A percentile compares a stretch with the other conserved stretches of the same genome.
Conservation (phyloP, 2,888 invertebrate species). For the Lepidonotus clava region DNA sequence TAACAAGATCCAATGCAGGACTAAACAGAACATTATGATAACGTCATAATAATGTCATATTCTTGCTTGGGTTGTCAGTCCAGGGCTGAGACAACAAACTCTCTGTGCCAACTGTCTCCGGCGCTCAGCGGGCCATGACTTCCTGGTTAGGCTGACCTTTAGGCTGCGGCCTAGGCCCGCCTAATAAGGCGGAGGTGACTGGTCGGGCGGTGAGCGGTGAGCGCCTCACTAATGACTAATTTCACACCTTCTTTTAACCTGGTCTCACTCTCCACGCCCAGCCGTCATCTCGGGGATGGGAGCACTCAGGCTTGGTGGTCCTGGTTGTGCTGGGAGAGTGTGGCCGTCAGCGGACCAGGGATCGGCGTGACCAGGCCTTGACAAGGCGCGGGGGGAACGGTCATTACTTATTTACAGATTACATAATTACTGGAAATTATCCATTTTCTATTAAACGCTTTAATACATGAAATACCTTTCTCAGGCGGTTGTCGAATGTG, state of each 20-base stretch:
- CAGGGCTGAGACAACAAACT: too few species aligned
- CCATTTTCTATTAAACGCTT: too few species aligned
- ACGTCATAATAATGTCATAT: too few species aligned
- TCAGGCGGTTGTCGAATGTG: too few species aligned
- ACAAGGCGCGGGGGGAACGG: not conserved
- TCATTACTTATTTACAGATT: slow-evolving; percentile 16
- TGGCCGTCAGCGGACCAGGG: not conserved
- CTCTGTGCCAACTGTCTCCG: too few species aligned
- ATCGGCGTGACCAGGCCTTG: not conserved
- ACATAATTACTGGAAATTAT: too few species aligned
- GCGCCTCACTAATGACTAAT: not conserved
- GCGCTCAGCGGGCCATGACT: not conserved
- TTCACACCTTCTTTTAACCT: not conserved
- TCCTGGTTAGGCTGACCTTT: slow-evolving; percentile 28
- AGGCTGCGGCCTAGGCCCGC: not conserved
- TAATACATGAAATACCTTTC: too few species aligned
- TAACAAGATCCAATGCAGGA: too few species aligned
- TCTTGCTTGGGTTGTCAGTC: too few species aligned
- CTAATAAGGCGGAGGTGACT: slow-evolving; percentile 1
- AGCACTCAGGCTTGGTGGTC: not conserved
- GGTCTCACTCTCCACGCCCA: not conserved
- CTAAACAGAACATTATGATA: too few species aligned
- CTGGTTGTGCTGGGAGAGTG: not conserved
- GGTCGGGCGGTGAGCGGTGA: not conserved
- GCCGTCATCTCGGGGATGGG: not conserved